Evolutionary conservation across 2,113 vertebrate genomes (phyloP).

Genomic region (Diadophis punctatus): DNA sequence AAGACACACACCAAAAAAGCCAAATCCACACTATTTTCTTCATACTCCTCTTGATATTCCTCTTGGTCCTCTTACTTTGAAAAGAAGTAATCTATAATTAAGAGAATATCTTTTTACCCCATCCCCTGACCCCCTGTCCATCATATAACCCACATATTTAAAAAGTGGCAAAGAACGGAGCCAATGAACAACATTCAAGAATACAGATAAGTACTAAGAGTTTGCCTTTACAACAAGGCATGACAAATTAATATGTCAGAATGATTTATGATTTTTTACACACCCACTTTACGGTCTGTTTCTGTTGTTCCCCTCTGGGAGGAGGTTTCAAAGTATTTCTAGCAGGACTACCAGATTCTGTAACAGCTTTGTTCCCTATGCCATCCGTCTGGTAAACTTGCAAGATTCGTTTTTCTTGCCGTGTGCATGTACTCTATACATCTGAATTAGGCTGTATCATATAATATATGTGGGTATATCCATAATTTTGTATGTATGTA

Average conservation of each 20-base stretch:
- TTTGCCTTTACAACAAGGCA: not conserved
- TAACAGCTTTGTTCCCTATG: too few relatives aligned
- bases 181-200: not conserved
- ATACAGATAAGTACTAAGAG: not conserved
- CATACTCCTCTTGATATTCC: not conserved
- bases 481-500: too few relatives aligned
- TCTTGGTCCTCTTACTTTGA: not conserved
- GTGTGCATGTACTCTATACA: too few relatives aligned
- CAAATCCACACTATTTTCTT: not conserved
- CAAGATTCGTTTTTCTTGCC: too few relatives aligned
- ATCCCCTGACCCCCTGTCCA: not conserved
- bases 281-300: too few relatives aligned
- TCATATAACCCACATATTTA: not conserved
- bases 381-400: too few relatives aligned
- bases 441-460: too few relatives aligned
- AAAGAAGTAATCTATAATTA: not conserved
- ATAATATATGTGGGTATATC: too few relatives aligned
- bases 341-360: too few relatives aligned
- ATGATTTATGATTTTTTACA: not conserved
- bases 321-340: too few relatives aligned
- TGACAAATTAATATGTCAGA: not conserved
- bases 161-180: not conserved
- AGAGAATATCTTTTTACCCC: not conserved
- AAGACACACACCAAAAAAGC: slow-evolving; percentile 1
- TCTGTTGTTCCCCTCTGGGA: too few relatives aligned